Evolutionary conservation across 2,797 vertebrate species (phyloP), one percentile per base, ranked within the genome.

Genomic region (Menidia menidia): DNA sequence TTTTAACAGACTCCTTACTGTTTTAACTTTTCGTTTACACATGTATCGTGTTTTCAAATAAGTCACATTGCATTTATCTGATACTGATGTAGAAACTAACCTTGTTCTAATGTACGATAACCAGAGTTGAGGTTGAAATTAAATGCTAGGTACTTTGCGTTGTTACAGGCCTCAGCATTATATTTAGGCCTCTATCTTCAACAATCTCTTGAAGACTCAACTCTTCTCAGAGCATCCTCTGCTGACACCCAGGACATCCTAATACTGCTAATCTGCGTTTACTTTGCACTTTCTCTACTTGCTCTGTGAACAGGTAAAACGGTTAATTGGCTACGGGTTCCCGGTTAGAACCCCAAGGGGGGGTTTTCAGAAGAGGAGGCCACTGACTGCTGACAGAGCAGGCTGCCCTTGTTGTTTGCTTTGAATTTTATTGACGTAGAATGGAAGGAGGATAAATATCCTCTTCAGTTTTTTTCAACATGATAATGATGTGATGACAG

Each of bases 381-480:
- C 2, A 25, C 25, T 25, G 25, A 25, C 25, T 25, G 25, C 25
- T 25, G 25, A 25, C 25, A 25, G 25, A 25, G 25, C 25, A 25
- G 25, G 25, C 25, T 25, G 25, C 25, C 25, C 25, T 25, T 25
- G 1, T 25, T 25, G 25, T 25, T 25, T 51, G 8, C 19, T 51
- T 51, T 25, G 48, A 51, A 51, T 30, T 2, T 25, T 25, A 25
- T 25, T 25, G 25, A 25, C 25, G 25, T 10, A 2, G 68, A 67
- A 53, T 58, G 14, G 3, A 73, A 75, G 75, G 45, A 11, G 10
- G 78, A 62, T 69, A 61, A 73, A 73, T 54, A 45, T 47, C 6
- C 18, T 73, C 64, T 10, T 71, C 67, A 64, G 67, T 9, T 41
- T 64, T 64, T 72, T 73, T 66, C 55, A 57, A 8, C n/a, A 15